These are phyloP conservation scores for Acanthis flammea DNA, from an alignment of 2,797 vertebrate species.

Conservation along the genomic window DNA sequence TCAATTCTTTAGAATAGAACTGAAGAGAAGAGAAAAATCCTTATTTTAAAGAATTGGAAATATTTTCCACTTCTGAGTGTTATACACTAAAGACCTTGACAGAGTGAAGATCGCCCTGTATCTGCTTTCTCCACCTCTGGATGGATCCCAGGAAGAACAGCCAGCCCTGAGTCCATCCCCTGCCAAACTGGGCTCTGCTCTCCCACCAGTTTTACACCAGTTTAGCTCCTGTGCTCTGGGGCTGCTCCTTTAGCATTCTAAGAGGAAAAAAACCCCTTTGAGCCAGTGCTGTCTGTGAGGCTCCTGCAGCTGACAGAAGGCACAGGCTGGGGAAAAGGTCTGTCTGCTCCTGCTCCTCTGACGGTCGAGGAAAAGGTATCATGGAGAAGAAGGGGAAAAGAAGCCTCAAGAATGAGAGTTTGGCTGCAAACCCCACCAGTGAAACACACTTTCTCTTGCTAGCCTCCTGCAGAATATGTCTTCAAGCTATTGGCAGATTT, in stretches of 20 bases:
- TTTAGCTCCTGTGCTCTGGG: neutral
- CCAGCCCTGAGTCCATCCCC: neutral
- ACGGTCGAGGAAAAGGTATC: neutral
- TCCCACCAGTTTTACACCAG: neutral
- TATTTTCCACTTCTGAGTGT: neutral
- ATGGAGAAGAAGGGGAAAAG: slow-evolving; percentile 18
- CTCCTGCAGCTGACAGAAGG: neutral
- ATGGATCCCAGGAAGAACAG: neutral
- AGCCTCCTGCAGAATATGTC: neutral
- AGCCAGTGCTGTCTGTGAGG: neutral
- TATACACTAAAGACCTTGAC: neutral
- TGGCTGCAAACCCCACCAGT: slow-evolving; percentile 9
- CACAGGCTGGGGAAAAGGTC: neutral
- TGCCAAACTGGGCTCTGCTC: neutral
- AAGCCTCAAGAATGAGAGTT: neutral
- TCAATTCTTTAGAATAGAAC: neutral
- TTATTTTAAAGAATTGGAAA: neutral
- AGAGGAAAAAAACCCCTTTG: accelerated
- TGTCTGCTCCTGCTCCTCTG: neutral
- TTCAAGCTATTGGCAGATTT: slow-evolving; percentile 15
- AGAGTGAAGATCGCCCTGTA: neutral
- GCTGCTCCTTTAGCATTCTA: neutral
- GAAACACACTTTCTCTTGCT: neutral
- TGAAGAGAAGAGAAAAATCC: neutral
- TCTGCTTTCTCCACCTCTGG: neutral